Evolutionary conservation across 1,140 invertebrate genomes (phyloP), one percentile per base, ranked within the genome.

Genomic region (Macrostomum lignano): DNA sequence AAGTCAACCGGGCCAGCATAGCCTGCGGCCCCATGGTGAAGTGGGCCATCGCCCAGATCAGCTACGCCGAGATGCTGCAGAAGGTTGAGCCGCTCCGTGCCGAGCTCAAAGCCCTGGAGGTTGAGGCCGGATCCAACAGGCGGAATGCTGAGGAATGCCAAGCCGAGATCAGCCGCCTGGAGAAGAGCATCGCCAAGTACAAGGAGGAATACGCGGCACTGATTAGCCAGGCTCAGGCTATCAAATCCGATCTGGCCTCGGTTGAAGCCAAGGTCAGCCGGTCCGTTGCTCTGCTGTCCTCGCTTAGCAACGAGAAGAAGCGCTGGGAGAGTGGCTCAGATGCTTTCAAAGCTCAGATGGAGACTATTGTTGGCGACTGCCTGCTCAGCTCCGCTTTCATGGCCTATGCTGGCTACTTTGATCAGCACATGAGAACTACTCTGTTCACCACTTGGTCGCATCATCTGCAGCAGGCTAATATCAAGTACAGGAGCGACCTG

Each of bases 11-110:
- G 42, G 91, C 91, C 29, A 86, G 77, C 66, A 73, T 88, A 66
- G 91, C 88, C 40, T 98, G 91, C 60, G 91, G 88, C 30, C 88
- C 91, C 45, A 74, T 98, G 69, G 86, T 96, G 1, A 96, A 98
- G 65, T 98, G 91, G 91, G 84, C 84, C 15, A 86, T 81, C 42
- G 88, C 91, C 38, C 91, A 93, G 68, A 76, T 93, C 24, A 76
- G 84, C 53, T 98, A 93, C 52, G 81, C 91, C 1, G 82, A 94
- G 45, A 96, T 98, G 76, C 64, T 98, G 49, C 93, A 93, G 63
- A 73, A 79, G 37, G 84, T 98, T 1, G 88, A 96, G 49, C 91
- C 91, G 1, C 57, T 98, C 19, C 66, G 88, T 24, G 81, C 86
- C 45, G 86, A 96, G 56, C 60, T 98, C 14, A 62, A 70, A 35